These are phyloP conservation scores for Strongylocentrotus purpuratus DNA, from an alignment of 35 echinoderm and acorn worm species.

Conservation along the genomic window DNA sequence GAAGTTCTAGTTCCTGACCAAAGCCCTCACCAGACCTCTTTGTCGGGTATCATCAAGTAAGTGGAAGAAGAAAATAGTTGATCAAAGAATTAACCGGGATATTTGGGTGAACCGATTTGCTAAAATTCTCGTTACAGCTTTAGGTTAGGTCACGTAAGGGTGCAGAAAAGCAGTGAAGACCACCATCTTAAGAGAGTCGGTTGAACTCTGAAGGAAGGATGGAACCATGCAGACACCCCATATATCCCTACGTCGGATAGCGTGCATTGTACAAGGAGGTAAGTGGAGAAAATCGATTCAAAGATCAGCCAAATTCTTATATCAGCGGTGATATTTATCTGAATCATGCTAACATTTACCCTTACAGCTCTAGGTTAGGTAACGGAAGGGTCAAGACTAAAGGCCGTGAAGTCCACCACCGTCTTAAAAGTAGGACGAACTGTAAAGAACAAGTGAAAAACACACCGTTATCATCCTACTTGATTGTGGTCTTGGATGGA, in stretches of 20 bases:
- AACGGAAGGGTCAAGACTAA: background rate
- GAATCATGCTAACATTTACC: background rate
- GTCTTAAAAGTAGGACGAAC: background rate
- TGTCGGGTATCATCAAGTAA: no score
- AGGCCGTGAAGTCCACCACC: background rate
- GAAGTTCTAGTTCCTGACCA: background rate
- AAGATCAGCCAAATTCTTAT: background rate
- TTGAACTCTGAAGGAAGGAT: background rate
- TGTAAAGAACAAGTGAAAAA: background rate
- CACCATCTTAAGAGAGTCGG: background rate
- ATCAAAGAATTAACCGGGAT: background rate
- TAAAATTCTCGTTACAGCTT: background rate
- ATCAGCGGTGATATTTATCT: no score
- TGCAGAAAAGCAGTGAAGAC: background rate
- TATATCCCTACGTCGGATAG: background rate
- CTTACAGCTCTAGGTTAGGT: background rate
- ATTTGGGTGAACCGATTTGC: background rate
- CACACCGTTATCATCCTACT: background rate
- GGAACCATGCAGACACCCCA: background rate
- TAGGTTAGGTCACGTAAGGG: background rate
- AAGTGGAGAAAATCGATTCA: background rate
- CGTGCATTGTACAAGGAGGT: background rate
- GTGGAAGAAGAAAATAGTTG: no score
- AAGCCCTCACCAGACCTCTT: background rate
- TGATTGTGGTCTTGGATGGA: background rate